Evolutionary conservation across 2,113 vertebrate genomes (phyloP), one percentile per base, ranked within the genome.

Genomic region (Elephas maximus): DNA sequence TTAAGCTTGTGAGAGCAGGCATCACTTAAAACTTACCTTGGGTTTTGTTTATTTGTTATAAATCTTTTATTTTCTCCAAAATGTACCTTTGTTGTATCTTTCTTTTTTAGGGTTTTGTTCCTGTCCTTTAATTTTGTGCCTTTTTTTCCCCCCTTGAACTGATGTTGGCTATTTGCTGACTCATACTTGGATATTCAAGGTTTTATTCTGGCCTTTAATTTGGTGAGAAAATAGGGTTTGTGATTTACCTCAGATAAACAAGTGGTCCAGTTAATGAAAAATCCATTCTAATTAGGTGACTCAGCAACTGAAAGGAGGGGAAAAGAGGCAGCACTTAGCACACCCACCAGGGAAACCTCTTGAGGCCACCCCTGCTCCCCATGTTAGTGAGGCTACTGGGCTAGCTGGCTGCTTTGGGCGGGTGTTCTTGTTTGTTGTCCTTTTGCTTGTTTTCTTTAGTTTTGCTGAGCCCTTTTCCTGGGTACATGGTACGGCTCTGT

Each of bases 151-250:
- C 15, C n/a, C 53, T 88, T 63, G 28, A 84, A 81, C 85, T 82
- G 14, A 57, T 82, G 91, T n/a, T 41, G 6, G 11, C 73, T 78
- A 74, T 89, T 86, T 96, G 79, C 26, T 96, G 95, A 97, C 86
- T 89, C 88, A 84, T 41, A 21, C 57, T 80, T 77, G 71, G 93
- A 41, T 28, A 21, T 28, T 93, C 37, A 84, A 92, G 71, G 92
- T 90, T 98, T 96, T 87, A 88, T 44, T 83, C 74, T 23, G 83
- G 30, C 88, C 92, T 96, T 87, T 97, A 91, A 95, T 97, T 94
- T 83, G 45, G 74, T 89, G 1, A 44, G n/a, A 95, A 89, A 65
- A 80, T 57, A 78, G 62, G 79, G 48, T 53, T 26, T n/a, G 12
- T 89, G 80, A 96, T 45, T 94, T 67, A 86, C 48, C 33, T 86